Percentiles rank a stretch among this genome's conserved stretches.
These are phyloP conservation scores for Lycocorax pyrrhopterus DNA, from an alignment of 2,113 vertebrate species.

Conservation along the genomic window DNA sequence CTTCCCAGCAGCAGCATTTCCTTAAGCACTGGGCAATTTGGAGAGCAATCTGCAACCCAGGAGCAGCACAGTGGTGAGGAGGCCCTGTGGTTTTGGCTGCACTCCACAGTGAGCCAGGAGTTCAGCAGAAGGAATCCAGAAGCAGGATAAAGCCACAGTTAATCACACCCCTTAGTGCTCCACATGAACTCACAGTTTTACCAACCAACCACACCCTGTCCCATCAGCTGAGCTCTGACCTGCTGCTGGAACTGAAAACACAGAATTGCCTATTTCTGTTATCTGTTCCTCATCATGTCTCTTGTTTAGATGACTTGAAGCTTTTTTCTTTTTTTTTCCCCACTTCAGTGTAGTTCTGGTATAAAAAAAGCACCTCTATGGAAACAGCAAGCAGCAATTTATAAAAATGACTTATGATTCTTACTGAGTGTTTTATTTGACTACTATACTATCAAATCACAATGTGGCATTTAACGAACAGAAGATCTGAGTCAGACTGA, in stretches of 20 bases:
- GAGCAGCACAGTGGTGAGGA: background rate
- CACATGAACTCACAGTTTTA: fast-evolving
- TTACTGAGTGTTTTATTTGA: background rate
- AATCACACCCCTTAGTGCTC: background rate
- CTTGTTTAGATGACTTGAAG: background rate
- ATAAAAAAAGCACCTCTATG: background rate
- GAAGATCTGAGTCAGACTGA: background rate
- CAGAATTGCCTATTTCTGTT: background rate
- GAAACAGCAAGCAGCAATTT: background rate
- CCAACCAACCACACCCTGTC: background rate
- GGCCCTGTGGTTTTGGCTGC: background rate
- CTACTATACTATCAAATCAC: background rate
- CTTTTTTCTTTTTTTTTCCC: background rate
- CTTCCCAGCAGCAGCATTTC: background rate
- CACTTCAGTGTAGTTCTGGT: background rate
- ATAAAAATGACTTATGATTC: background rate
- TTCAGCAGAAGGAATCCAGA: background rate
- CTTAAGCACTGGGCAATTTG: background rate
- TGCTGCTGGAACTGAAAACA: background rate
- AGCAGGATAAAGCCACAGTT: background rate
- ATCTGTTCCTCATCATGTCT: background rate
- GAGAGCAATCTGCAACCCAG: background rate
- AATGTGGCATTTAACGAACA: background rate
- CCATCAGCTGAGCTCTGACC: background rate
- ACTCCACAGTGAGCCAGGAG: background rate